These are phyloP conservation scores for Chromis chromis DNA, from an alignment of 2,797 vertebrate genomes.

Conservation along the genomic window DNA sequence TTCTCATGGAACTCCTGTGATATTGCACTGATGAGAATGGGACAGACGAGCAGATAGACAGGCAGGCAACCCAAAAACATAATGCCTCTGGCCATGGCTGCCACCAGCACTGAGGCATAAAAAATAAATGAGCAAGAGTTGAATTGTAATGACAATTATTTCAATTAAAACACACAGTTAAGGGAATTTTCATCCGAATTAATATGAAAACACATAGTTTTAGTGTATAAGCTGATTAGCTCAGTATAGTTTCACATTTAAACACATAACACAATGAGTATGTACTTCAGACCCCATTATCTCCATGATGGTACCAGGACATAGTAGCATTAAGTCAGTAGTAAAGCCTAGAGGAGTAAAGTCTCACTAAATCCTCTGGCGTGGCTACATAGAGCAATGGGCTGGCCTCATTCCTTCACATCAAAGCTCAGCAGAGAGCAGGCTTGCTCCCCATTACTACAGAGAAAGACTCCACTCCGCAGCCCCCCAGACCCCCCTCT, in stretches of 20 bases:
- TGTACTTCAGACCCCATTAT: slow-evolving; percentile 25
- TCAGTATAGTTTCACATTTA: slow-evolving; percentile 15
- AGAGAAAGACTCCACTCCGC: slow-evolving; percentile 23
- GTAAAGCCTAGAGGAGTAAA: slow-evolving; percentile 48
- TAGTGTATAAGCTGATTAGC: slow-evolving; percentile 11
- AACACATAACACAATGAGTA: not conserved
- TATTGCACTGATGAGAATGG: no score
- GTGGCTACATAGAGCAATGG: slow-evolving; percentile 45
- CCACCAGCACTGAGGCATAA: no score
- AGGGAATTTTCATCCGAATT: not conserved
- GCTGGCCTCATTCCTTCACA: slow-evolving; percentile 73
- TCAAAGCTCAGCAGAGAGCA: slow-evolving; percentile 67
- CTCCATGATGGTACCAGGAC: slow-evolving; percentile 16
- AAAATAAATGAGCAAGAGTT: not conserved
- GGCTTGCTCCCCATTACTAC: slow-evolving; percentile 30
- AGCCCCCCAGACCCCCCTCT: slow-evolving; percentile 1
- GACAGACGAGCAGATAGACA: no score
- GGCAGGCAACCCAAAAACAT: no score
- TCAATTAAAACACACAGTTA: not conserved
- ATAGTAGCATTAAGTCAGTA: slow-evolving; percentile 33
- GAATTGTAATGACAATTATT: not conserved
- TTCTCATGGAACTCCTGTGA: no score
- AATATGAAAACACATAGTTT: slow-evolving; percentile 3
- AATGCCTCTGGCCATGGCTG: no score
- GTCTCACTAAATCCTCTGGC: slow-evolving; percentile 54